Conservation (phyloP, 2,888 invertebrate species). For the Lottia gigantea region DNA sequence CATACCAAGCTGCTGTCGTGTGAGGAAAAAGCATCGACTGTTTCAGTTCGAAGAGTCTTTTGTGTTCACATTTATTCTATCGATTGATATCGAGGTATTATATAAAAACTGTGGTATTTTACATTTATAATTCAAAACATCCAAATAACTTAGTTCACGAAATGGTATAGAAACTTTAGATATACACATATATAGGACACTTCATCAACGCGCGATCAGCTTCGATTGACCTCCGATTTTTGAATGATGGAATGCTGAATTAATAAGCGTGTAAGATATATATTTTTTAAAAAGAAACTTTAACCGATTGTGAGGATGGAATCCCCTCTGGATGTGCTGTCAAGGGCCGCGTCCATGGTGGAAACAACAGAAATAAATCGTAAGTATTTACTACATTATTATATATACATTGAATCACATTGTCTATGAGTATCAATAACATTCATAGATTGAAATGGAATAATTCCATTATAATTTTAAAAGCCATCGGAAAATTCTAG, state of each 20-base stretch:
- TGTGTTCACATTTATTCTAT: neutral
- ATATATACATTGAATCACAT: too few species aligned
- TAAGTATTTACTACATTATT: conserved; percentile 25
- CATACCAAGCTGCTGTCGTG: conserved; percentile 23
- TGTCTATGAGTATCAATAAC: too few species aligned
- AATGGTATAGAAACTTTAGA: neutral
- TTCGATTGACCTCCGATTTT: too few species aligned
- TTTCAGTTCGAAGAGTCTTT: neutral
- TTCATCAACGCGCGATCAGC: too few species aligned
- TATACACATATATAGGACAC: too few species aligned
- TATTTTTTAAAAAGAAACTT: neutral
- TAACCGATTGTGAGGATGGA: conserved; percentile 41
- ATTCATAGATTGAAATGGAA: too few species aligned
- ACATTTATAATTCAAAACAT: conserved; percentile 1
- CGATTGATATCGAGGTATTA: neutral
- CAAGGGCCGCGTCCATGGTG: conserved; percentile 61
- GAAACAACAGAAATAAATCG: conserved; percentile 45
- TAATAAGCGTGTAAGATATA: too few species aligned
- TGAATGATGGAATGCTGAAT: too few species aligned
- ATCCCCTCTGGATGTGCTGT: conserved; percentile 61
- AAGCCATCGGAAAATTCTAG: too few species aligned
- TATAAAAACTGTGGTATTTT: neutral
- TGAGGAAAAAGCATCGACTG: neutral
- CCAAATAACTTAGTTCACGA: too few species aligned
- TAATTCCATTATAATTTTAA: too few species aligned